Percentiles rank a stretch among this genome's conserved stretches.
These are phyloP conservation scores for Dinothrombium tinctorium DNA, from an alignment of 1,140 invertebrate species.

Conservation along the genomic window DNA sequence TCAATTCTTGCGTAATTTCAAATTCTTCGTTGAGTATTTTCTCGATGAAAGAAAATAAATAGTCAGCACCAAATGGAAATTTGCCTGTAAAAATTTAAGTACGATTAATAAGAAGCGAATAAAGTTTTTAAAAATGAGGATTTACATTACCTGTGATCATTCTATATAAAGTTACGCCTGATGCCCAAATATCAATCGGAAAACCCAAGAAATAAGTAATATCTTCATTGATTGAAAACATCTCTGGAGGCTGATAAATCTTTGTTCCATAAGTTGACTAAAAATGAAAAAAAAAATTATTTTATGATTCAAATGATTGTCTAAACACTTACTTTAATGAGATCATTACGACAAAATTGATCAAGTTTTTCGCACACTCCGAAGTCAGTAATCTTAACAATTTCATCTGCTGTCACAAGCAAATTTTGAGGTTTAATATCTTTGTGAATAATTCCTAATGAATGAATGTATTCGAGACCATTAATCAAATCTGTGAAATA, in stretches of 20 bases:
- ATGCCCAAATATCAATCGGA: constrained; percentile 94
- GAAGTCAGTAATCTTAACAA: constrained; percentile 91
- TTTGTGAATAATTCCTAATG: constrained; percentile 85
- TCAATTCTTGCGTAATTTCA: neutral
- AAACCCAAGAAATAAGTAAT: constrained; percentile 79
- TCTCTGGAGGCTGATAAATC: constrained; percentile 95
- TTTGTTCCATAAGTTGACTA: constrained; percentile 84
- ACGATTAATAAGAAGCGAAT: too few relatives aligned
- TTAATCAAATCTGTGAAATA: constrained; percentile 71
- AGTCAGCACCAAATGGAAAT: neutral
- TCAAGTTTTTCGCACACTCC: constrained; percentile 58
- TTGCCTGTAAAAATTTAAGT: too few relatives aligned
- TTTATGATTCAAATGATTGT: too few relatives aligned
- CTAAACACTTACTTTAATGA: too few relatives aligned
- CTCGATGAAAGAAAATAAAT: neutral
- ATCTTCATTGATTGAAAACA: constrained; percentile 77
- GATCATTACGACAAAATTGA: constrained; percentile 42
- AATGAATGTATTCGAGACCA: constrained; percentile 88
- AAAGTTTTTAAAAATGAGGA: too few relatives aligned
- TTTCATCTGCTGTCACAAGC: constrained; percentile 64
- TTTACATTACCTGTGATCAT: constrained; percentile 83
- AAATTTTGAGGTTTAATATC: constrained; percentile 98
- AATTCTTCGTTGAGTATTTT: neutral
- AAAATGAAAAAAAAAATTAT: too few relatives aligned
- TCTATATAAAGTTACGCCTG: constrained; percentile 87